phyloP scores from a whole-genome alignment of 2,113 vertebrate species.

The Xiphophorus maculatus region DNA sequence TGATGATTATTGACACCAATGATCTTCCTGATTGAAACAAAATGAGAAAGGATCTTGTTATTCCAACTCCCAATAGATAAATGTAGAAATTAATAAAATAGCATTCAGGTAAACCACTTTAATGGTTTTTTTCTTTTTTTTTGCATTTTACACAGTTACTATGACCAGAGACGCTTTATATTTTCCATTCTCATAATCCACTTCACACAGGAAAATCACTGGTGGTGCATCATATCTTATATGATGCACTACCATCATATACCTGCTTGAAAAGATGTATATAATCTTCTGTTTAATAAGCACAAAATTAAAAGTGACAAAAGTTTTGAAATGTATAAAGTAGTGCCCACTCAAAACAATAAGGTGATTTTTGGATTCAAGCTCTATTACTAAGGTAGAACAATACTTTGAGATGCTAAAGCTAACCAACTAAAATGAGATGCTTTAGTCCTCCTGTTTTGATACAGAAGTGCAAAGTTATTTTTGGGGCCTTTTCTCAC shows the following conservation, averaged over 20 bases:
- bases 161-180: neutral
- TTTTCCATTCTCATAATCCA: neutral
- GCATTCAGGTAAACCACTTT: neutral
- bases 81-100: no score
- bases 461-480: no score
- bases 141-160: neutral
- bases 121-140: neutral
- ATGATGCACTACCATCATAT: neutral
- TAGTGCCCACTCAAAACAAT: neutral
- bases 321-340: neutral
- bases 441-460: no score
- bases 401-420: neutral
- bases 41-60: neutral
- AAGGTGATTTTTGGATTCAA: neutral
- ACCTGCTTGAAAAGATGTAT: neutral
- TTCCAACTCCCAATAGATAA: neutral
- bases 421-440: no score
- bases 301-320: neutral
- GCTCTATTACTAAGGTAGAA: neutral
- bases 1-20: neutral
- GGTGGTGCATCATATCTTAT: neutral
- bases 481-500: conserved; percentile 59
- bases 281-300: neutral
- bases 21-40: neutral
- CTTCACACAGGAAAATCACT: neutral